Evolutionary conservation across 2,113 vertebrate species (phyloP), one percentile per base, ranked within the genome.

Genomic region (Callospermophilus lateralis): DNA sequence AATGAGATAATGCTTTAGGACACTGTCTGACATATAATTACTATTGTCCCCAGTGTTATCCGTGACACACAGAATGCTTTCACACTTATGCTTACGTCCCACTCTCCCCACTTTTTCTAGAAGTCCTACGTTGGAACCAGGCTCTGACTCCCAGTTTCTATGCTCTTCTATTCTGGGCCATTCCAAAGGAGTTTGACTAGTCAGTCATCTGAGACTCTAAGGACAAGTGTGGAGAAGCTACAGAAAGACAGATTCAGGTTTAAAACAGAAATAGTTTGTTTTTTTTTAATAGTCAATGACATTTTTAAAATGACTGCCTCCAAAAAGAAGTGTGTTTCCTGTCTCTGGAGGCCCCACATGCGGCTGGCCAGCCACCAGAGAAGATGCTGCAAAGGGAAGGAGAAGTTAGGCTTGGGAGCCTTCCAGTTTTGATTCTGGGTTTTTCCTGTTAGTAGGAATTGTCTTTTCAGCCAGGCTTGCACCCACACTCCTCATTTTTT

Each of bases 261-360:
- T 26, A 63, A 77, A 87, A 76, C 68, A 81, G n/a, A 84, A 76
- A 70, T 88, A 89, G 85, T 63, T 89, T 93, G 34, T 89, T 97
- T 96, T n/a, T n/a, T n/a, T n/a, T 89, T 92, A 92, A 83, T 63
- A 76, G 34, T 67, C 79, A 95, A 74, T 89, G 11, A n/a, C 68
- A 48, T 76, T 53, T 48, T 34, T 26, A 7, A 84, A 88, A 89
- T 30, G 61, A 77, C 78, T 53, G 28, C 22, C 68, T 90, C 22
- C n/a, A 24, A 74, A 68, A 45, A 45, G 78, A 16, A 72, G 17
- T 32, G 4, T 39, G 61, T 55, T 81, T 96, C 58, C 76, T 61
- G 28, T 74, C 37, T 15, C 20, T 32, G 67, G 58, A 8, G 28
- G 67, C 28, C 26, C 34, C 34, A 11, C 3, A 63, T 30, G 63